A percentile compares a stretch with the other conserved stretches of the same genome.
These are phyloP conservation scores for Brachystomella parvula DNA, from an alignment of 1,140 invertebrate species.

Conservation along the genomic window DNA sequence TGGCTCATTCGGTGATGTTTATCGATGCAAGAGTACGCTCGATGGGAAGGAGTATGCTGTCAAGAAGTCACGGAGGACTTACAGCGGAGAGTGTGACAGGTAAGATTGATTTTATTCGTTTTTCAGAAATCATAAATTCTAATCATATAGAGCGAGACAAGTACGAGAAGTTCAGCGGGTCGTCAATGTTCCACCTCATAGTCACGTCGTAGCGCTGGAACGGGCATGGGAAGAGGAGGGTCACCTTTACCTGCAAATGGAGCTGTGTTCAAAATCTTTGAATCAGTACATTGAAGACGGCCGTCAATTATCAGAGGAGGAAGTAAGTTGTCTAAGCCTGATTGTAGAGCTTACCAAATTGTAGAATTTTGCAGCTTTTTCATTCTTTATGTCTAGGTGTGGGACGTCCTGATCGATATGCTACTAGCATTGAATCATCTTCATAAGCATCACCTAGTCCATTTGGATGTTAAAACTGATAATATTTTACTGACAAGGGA, in stretches of 20 bases:
- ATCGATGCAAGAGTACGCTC: constrained; percentile 55
- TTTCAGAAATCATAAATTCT: constrained; percentile 10
- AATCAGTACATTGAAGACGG: constrained; percentile 45
- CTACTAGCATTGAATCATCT: constrained; percentile 51
- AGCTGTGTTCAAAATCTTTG: constrained; percentile 50
- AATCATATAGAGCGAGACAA: constrained; percentile 46
- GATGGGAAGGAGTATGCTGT: constrained; percentile 61
- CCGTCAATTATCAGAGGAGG: neutral
- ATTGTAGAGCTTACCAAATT: no score
- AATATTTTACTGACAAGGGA: constrained; percentile 53
- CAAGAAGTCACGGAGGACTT: constrained; percentile 56
- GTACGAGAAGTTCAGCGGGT: constrained; percentile 63
- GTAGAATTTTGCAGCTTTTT: constrained; percentile 5
- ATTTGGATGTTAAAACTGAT: constrained; percentile 59
- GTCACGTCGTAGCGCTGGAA: constrained; percentile 59
- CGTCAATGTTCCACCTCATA: constrained; percentile 57
- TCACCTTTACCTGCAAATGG: constrained; percentile 63
- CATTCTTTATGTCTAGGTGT: constrained; percentile 36
- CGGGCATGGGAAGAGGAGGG: constrained; percentile 67
- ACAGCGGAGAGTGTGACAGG: constrained; percentile 54
- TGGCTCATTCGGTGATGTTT: constrained; percentile 68
- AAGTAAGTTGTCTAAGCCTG: neutral
- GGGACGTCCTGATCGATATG: constrained; percentile 45
- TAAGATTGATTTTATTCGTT: constrained; percentile 34
- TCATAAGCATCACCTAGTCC: constrained; percentile 52